Evolutionary conservation across 2,888 invertebrate species (phyloP).

Genomic region (Orthonevra nobilis): DNA sequence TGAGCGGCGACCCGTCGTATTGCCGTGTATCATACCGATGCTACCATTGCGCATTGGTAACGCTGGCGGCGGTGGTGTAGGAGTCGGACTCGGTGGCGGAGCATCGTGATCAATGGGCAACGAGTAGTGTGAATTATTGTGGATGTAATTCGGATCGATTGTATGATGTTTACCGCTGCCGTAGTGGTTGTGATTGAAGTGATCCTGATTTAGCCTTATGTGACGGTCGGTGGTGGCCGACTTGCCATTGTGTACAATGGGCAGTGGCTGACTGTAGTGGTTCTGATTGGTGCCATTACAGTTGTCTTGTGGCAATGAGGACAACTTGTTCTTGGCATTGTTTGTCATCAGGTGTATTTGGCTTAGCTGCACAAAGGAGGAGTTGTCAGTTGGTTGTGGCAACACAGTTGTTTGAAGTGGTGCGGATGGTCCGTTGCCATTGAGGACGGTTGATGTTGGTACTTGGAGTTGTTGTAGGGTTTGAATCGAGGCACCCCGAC

Average conservation of each 20-base stretch:
- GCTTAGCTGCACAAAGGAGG: constrained; percentile 78
- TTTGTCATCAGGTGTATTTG: constrained; percentile 80
- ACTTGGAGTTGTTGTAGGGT: constrained; percentile 78
- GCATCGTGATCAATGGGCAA: constrained; percentile 78
- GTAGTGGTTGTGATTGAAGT: constrained; percentile 77
- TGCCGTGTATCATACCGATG: constrained; percentile 74
- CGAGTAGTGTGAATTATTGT: constrained; percentile 79
- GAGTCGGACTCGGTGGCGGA: constrained; percentile 76
- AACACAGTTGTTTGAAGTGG: constrained; percentile 72
- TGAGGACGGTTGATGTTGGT: constrained; percentile 77
- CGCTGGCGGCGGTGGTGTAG: constrained; percentile 78
- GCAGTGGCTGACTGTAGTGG: constrained; percentile 78
- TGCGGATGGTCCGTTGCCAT: constrained; percentile 73
- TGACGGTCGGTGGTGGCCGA: constrained; percentile 74
- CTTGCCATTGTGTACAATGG: constrained; percentile 73
- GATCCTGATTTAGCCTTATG: constrained; percentile 78
- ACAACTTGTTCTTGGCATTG: constrained; percentile 71
- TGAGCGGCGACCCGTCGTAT: constrained; percentile 77
- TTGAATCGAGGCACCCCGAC: constrained; percentile 78
- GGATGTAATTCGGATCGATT: constrained; percentile 77
- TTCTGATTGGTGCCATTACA: constrained; percentile 76
- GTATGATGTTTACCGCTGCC: constrained; percentile 74
- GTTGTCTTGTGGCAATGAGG: constrained; percentile 77
- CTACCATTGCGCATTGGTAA: constrained; percentile 78
- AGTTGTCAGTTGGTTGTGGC: constrained; percentile 57